These are phyloP conservation scores for Sebastes flavidus DNA, from an alignment of 2,797 vertebrate species.

Conservation along the genomic window DNA sequence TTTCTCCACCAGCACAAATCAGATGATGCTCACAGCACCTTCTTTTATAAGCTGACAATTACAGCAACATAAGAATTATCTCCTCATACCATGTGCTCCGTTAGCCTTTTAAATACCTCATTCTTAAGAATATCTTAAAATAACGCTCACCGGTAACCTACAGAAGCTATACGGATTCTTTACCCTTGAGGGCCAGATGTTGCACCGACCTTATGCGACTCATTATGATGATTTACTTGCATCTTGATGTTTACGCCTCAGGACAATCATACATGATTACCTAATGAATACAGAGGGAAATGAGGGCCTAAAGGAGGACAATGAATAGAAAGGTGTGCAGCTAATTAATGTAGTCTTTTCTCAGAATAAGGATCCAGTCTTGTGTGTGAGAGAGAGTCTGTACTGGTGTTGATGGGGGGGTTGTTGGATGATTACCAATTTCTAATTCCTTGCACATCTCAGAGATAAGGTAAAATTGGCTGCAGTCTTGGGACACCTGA, in stretches of 20 bases:
- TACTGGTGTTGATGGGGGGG: constrained; percentile 10
- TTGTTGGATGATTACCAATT: constrained; percentile 46
- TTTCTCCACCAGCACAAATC: not conserved
- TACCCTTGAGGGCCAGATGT: constrained; percentile 12
- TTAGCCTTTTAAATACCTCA: constrained; percentile 27
- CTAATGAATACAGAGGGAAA: constrained; percentile 38
- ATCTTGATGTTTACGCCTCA: constrained; percentile 65
- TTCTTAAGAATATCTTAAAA: constrained; percentile 22
- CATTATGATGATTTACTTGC: constrained; percentile 63
- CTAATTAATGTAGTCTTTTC: constrained; percentile 61
- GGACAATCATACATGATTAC: constrained; percentile 59
- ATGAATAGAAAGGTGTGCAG: constrained; percentile 55
- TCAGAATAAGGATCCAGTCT: constrained; percentile 31
- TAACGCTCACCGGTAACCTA: constrained; percentile 4
- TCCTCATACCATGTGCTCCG: constrained; percentile 4
- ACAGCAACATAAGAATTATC: constrained; percentile 11
- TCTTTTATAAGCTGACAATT: not conserved
- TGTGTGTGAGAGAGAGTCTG: constrained; percentile 18
- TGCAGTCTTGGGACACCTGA: constrained; percentile 37
- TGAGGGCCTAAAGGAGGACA: constrained; percentile 31
- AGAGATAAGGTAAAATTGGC: constrained; percentile 35
- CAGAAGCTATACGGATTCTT: constrained; percentile 11
- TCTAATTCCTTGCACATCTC: constrained; percentile 49
- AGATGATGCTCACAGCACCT: not conserved
- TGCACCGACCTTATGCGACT: constrained; percentile 19